Base-by-base conservation (phyloP, 2,797 vertebrate genomes). In the Sebastes ruberrimus region DNA sequence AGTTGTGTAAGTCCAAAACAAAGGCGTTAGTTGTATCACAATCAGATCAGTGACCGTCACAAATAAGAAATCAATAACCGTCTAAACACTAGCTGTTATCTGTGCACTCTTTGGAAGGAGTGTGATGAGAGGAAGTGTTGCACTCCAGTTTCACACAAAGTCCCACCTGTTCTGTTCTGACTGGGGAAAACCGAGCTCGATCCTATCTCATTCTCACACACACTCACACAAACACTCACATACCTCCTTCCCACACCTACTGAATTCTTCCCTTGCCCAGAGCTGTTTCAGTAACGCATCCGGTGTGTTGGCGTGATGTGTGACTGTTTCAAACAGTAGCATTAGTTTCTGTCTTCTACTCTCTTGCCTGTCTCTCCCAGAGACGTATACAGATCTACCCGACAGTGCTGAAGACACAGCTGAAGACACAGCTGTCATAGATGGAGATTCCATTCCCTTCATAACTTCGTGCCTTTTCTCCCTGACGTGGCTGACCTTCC, bases 381-480 rank as follows among this genome's bases (percentile, higher is more conserved):
- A 74, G 57, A 62, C 32, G n/a, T 60, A 49, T 55, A 55, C 61
- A 66, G 57, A 86, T 78, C 63, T 18, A 66, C 46, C 76, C 73
- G 69, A 82, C 77, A 81, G 59, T 71, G 71, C 53, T 3, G 10
- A 74, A 65, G 42, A 32, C 38, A 42, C 38, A 42, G 32, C 77
- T 73, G 64, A 84, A 79, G 49, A 53, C 73, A 55, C 91, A 91
- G 90, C 90, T 93, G 92, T 78, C 75, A 46, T 27, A 74, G 67
- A 53, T 13, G 18, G 74, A 59, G 68, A 85, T 87, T 80, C 71
- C 81, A 76, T 90, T 82, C 76, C 79, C 28, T 59, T 77, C 84
- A 77, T 86, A 84, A 68, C 86, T 81, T 82, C 74, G 6, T 84
- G 71, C 82, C 82, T 81, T 60, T 42, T 57, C 64, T 80, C 61